Conservation (phyloP, 1,140 invertebrate genomes). For the Drosophila tsacasi region DNA sequence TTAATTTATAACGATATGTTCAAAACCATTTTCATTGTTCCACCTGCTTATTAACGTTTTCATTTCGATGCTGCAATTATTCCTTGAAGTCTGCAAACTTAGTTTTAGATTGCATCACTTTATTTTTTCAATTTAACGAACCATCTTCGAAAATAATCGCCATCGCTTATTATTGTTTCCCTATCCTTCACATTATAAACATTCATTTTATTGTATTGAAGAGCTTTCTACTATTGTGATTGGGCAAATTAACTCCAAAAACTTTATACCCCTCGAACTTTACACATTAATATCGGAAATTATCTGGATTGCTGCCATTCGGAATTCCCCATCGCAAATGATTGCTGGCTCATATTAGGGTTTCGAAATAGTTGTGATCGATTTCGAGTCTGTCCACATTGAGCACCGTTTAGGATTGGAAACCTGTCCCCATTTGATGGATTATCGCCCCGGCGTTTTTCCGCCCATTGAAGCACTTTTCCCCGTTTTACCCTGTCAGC, state of each 20-base stretch:
- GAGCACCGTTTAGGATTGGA: slow-evolving; percentile 2
- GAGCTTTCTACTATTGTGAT: slow-evolving; percentile 16
- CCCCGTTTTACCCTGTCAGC: slow-evolving; percentile 30
- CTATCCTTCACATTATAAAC: not conserved
- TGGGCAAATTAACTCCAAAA: slow-evolving; percentile 12
- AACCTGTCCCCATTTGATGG: slow-evolving; percentile 44
- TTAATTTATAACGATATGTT: not conserved
- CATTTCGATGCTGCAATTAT: not conserved
- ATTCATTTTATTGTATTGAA: not conserved
- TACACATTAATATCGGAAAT: slow-evolving; percentile 22
- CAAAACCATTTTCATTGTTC: not conserved
- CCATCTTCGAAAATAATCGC: not conserved
- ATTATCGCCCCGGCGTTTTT: slow-evolving; percentile 41
- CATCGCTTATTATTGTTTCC: not conserved
- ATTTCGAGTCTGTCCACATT: slow-evolving; percentile 25
- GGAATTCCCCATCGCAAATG: slow-evolving; percentile 26
- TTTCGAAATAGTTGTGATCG: slow-evolving; percentile 35
- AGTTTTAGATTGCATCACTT: not conserved
- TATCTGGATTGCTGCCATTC: slow-evolving; percentile 30
- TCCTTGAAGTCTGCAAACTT: not conserved
- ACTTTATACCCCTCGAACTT: not conserved
- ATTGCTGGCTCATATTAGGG: slow-evolving; percentile 24
- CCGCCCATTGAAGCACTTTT: slow-evolving; percentile 23
- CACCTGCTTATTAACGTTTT: not conserved
- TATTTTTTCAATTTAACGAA: not conserved